Evolutionary conservation across 2,113 vertebrate genomes (phyloP).

Genomic region (Oreotrochilus melanogaster): DNA sequence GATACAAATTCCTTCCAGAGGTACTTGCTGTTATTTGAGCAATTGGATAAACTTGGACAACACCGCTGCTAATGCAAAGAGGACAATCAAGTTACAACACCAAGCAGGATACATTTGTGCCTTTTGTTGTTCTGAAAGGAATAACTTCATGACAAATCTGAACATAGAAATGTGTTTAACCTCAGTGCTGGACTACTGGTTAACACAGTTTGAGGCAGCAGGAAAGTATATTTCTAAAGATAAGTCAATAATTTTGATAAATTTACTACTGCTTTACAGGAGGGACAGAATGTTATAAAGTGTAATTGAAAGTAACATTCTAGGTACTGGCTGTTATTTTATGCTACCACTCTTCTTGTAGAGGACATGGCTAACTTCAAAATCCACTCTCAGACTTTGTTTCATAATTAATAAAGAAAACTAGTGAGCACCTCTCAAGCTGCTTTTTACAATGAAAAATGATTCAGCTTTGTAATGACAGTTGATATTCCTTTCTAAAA

Average conservation of each 20-base stretch:
- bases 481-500: conserved; percentile 20
- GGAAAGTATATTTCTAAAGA: neutral
- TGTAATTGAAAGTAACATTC: neutral
- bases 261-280: conserved; percentile 6
- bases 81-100: neutral
- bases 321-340: neutral
- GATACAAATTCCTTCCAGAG: neutral
- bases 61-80: neutral
- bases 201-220: neutral
- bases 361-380: neutral
- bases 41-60: neutral
- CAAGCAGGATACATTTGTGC: neutral
- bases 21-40: neutral
- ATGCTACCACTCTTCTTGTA: neutral
- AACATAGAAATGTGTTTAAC: neutral
- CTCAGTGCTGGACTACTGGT: neutral
- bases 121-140: neutral
- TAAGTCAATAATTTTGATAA: neutral
- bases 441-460: conserved; percentile 8
- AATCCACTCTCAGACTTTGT: neutral
- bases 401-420: conserved; percentile 51
- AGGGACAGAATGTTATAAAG: neutral
- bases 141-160: neutral
- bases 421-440: neutral
- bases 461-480: neutral